Base-by-base conservation (phyloP, 2,113 vertebrate species). In the Eidolon helvum region DNA sequence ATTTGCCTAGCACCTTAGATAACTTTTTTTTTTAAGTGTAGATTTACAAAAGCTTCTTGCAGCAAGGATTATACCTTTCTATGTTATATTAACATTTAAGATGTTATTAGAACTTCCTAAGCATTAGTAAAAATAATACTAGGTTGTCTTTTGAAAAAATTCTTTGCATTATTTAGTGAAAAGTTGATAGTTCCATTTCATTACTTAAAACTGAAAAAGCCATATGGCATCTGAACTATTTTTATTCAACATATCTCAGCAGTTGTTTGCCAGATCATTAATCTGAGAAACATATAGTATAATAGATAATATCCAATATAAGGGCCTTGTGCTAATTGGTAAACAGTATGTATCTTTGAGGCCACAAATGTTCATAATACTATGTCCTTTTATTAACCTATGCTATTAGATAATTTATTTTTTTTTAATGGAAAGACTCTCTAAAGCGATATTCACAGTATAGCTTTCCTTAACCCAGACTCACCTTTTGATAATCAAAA, bases 401-500 rank as follows among this genome's bases (percentile, higher is more conserved):
- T 40, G 57, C 80, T 94, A 95, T 80, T 94, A 43, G 55, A 95
- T 86, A 90, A 94, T 91, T 66, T 87, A 75, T 96, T 94, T 84
- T 85, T 88, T 88, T 94, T 95, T 89, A 96, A 72, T 72, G 78
- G 72, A 79, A 91, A 97, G 53, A 66, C 10, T 72, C 33, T 94
- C 50, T n/a, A 55, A 93, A 65, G 6, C 97, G 95, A 61, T 95
- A 72, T 3, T 6, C 96, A 69, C 86, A 97, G 69, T 55, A 45
- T 24, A 53, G 30, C 57, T 95, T 82, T 95, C 92, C 95, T 96
- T 98, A 96, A 93, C 97, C 96, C 61, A 22, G 14, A 30, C 2
- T 86, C 96, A 93, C 97, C 96, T 97, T 96, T 91, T 19, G 84
- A 63, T 94, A 97, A 98, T 97, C 98, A 97, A 95, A 96, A 97